Conservation (phyloP, 1,140 invertebrate species). For the Bombus terrestris region DNA sequence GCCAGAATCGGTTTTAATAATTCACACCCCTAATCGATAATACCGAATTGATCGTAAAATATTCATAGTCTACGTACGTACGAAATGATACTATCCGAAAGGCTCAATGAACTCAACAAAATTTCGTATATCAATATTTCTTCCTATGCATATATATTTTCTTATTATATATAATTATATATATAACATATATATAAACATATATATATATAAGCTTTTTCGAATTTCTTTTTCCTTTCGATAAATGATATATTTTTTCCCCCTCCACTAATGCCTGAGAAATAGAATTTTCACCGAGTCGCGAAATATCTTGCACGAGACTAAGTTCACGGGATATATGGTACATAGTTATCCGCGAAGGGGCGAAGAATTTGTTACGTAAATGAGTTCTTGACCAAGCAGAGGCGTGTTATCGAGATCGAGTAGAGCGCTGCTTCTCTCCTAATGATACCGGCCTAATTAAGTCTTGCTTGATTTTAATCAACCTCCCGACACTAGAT, state of each 20-base stretch:
- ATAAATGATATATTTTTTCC: not conserved
- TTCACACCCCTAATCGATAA: not conserved
- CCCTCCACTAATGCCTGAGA: not conserved
- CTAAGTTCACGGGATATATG: not conserved
- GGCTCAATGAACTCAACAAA: no score
- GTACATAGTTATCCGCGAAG: constrained; percentile 4
- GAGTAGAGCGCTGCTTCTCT: constrained; percentile 26
- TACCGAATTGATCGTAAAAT: not conserved
- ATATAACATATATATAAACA: no score
- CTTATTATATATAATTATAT: no score
- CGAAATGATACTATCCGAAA: not conserved
- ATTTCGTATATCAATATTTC: no score
- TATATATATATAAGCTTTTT: not conserved
- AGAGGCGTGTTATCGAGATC: constrained; percentile 42
- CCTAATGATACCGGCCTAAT: constrained; percentile 48
- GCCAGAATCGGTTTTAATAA: not conserved
- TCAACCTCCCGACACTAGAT: constrained; percentile 16
- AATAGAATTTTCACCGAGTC: not conserved
- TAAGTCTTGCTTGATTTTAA: constrained; percentile 50
- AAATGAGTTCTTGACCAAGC: constrained; percentile 46
- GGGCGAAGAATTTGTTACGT: constrained; percentile 35
- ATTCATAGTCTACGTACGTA: not conserved
- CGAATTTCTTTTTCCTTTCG: not conserved
- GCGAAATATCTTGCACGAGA: constrained; percentile 6
- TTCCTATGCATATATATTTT: no score